phyloP scores from a whole-genome alignment of 2,888 invertebrate genomes.

The Lottia gigantea region DNA sequence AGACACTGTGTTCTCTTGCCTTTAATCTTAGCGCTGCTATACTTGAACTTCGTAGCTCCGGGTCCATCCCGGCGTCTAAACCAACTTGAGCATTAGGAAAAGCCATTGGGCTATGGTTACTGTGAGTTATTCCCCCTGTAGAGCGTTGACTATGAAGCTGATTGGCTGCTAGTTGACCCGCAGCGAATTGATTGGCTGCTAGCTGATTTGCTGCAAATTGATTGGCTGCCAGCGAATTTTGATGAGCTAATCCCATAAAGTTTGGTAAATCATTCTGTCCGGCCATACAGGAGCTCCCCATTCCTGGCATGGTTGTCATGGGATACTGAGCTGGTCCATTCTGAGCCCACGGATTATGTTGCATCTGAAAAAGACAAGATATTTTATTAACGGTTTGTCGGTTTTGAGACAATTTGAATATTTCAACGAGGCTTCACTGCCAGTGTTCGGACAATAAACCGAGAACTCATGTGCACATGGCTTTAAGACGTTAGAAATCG shows the following conservation, averaged over 20 bases:
- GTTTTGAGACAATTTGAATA: no score
- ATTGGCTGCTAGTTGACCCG: slow-evolving; percentile 13
- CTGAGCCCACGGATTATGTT: slow-evolving; percentile 46
- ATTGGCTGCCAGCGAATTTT: slow-evolving; percentile 34
- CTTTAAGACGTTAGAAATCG: no score
- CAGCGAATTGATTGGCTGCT: slow-evolving; percentile 15
- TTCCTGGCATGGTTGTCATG: slow-evolving; percentile 30
- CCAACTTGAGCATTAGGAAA: slow-evolving; percentile 19
- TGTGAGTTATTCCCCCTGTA: slow-evolving; percentile 2
- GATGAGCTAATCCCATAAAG: slow-evolving; percentile 59
- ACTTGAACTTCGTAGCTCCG: slow-evolving; percentile 60
- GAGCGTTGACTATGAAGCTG: slow-evolving; percentile 14
- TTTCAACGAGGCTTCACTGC: no score
- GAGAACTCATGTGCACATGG: no score
- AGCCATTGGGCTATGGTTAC: slow-evolving; percentile 4
- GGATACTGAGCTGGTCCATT: slow-evolving; percentile 43
- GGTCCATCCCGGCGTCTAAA: slow-evolving; percentile 44
- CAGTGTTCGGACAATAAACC: no score
- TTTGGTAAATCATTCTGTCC: slow-evolving; percentile 55
- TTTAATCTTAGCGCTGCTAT: slow-evolving; percentile 63
- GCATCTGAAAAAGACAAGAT: slow-evolving; percentile 38
- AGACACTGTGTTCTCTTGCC: slow-evolving; percentile 63
- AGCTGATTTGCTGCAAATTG: slow-evolving; percentile 13
- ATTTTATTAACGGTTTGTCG: no score
- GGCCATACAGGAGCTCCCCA: slow-evolving; percentile 52